Evolutionary conservation across 2,113 vertebrate genomes (phyloP).

Genomic region (Formicarius rufipectus): DNA sequence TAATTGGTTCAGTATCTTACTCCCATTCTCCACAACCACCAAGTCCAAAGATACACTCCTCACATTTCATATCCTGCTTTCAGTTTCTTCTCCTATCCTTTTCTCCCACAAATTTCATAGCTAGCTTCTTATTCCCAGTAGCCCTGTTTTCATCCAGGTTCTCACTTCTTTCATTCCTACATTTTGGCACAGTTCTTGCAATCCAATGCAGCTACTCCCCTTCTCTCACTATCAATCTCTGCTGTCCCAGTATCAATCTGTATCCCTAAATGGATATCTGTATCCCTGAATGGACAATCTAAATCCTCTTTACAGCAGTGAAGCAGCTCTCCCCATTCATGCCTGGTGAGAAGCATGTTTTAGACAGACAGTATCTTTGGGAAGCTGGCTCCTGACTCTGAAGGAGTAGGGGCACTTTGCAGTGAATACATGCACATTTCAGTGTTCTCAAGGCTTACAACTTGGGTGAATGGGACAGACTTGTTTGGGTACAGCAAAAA

Average conservation of each 20-base stretch:
- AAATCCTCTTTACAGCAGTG: neutral
- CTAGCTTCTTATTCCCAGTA: neutral
- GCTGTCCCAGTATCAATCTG: neutral
- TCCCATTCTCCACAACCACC: neutral
- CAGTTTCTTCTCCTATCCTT: neutral
- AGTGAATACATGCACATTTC: neutral
- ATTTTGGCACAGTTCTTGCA: neutral
- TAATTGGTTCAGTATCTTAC: neutral
- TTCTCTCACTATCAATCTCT: neutral
- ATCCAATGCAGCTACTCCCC: neutral
- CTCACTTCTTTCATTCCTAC: neutral
- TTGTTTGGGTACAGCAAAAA: neutral
- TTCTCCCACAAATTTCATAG: neutral
- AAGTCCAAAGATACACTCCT: neutral
- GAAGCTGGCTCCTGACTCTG: neutral
- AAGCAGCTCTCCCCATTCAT: neutral
- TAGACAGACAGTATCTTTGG: neutral
- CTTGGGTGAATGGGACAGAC: neutral
- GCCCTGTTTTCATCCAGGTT: neutral
- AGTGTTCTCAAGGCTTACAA: neutral
- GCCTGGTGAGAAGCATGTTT: neutral
- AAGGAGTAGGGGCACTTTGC: neutral
- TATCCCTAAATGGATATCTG: neutral
- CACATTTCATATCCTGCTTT: neutral
- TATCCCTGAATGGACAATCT: neutral